A percentile compares a stretch with the other conserved stretches of the same genome.
Evolutionary conservation across 2,113 vertebrate genomes (phyloP).

Genomic region (Epinephelus moara): DNA sequence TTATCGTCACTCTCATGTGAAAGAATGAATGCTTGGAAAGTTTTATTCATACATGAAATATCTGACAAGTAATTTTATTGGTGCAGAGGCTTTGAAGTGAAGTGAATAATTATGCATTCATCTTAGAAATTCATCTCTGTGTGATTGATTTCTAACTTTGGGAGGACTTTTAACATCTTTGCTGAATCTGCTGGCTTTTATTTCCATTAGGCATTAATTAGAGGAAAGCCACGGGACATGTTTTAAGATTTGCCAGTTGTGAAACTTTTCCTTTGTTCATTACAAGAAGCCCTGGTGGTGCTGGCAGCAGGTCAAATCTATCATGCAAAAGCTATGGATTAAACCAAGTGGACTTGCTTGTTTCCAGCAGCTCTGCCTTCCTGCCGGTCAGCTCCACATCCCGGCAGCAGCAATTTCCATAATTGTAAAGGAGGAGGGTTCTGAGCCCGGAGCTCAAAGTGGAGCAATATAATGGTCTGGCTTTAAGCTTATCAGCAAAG

Average conservation of each 20-base stretch:
- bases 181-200: not conserved
- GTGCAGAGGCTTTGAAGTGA: not conserved
- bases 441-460: not conserved
- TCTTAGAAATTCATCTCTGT: not conserved
- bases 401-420: conserved; percentile 20
- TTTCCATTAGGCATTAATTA: not conserved
- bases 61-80: not conserved
- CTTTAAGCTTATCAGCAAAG: conserved; percentile 37
- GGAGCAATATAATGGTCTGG: not conserved
- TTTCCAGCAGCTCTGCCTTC: not conserved
- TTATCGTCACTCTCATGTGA: not conserved
- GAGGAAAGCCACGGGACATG: not conserved
- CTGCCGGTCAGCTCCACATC: not conserved
- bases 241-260: not conserved
- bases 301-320: not conserved
- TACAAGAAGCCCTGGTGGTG: not conserved
- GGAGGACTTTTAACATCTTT: too few species aligned
- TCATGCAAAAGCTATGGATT: not conserved
- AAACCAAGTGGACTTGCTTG: not conserved
- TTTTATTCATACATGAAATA: not conserved
- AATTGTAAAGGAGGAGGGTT: conserved; percentile 19
- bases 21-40: not conserved
- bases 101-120: too few species aligned
- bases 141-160: too few species aligned
- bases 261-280: not conserved